Conservation (phyloP, 35 echinoderm and acorn worm species). For the Diadema setosum region DNA sequence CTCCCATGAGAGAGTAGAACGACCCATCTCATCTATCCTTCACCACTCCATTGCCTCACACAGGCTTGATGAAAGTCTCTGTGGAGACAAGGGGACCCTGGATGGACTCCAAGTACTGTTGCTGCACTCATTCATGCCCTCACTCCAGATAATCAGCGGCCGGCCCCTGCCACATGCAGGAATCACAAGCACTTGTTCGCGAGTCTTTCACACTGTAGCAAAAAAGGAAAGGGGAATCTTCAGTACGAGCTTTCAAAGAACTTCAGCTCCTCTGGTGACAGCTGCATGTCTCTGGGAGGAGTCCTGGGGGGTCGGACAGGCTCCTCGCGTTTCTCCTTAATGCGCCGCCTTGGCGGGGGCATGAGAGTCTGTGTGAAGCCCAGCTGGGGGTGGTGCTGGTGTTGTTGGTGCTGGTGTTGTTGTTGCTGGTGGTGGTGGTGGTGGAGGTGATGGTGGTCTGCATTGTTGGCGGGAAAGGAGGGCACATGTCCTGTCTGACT, state of each 20-base stretch:
- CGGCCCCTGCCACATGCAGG: too few relatives aligned
- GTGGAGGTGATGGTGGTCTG: background rate
- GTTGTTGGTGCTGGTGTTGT: too few relatives aligned
- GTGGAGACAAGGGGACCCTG: background rate
- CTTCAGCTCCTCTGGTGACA: background rate
- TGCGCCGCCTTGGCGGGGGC: background rate
- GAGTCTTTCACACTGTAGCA: too few relatives aligned
- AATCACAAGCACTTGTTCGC: too few relatives aligned
- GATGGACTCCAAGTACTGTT: background rate
- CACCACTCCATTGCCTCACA: too few relatives aligned
- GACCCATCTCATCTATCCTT: too few relatives aligned
- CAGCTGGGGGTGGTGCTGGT: background rate
- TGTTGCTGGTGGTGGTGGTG: too few relatives aligned
- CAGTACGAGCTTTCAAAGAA: slow-evolving; percentile 13
- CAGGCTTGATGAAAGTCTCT: too few relatives aligned
- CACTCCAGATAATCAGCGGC: too few relatives aligned
- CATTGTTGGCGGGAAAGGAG: background rate
- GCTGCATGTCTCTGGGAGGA: background rate
- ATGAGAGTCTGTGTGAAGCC: background rate
- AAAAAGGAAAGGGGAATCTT: too few relatives aligned
- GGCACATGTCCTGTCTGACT: background rate
- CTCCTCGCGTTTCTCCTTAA: background rate
- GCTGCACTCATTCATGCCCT: background rate
- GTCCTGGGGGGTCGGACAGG: background rate
- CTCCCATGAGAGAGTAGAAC: background rate